A percentile compares a stretch with the other conserved stretches of the same genome.
Evolutionary conservation across 2,888 invertebrate genomes (phyloP).

Genomic region (Lapara coniferarum): DNA sequence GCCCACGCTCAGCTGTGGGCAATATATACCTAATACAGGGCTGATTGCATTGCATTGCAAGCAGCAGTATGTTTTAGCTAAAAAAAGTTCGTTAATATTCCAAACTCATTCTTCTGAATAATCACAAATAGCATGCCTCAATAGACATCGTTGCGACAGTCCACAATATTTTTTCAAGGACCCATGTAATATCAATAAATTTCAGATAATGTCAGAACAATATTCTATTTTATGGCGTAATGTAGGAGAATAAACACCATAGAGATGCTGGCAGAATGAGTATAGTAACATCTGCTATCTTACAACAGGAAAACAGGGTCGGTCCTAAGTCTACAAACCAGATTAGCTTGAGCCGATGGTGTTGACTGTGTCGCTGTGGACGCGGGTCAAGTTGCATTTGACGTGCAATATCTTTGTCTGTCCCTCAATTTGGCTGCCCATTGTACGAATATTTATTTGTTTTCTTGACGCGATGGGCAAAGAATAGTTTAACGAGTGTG

Average conservation of each 20-base stretch:
- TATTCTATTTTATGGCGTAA: constrained; percentile 24
- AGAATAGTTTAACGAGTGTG: neutral
- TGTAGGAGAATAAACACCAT: constrained; percentile 26
- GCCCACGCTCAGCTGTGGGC: too few species aligned
- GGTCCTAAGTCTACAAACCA: constrained; percentile 24
- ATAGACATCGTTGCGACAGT: neutral
- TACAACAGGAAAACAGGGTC: constrained; percentile 21
- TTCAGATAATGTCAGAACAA: constrained; percentile 14
- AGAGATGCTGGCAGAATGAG: constrained; percentile 24
- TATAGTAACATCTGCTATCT: constrained; percentile 25
- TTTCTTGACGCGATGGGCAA: constrained; percentile 25
- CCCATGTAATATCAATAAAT: constrained; percentile 16
- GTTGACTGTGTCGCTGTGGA: constrained; percentile 9
- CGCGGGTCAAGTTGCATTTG: constrained; percentile 50
- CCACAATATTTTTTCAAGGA: neutral
- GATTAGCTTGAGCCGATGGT: neutral
- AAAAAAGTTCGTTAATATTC: too few species aligned
- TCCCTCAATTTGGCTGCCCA: constrained; percentile 53
- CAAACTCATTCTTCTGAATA: neutral
- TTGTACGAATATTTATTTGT: constrained; percentile 60
- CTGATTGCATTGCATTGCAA: too few species aligned
- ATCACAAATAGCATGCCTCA: neutral
- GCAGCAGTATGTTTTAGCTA: too few species aligned
- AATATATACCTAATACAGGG: too few species aligned
- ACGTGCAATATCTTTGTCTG: constrained; percentile 46